phyloP scores from a whole-genome alignment of 2,888 invertebrate species.

The Cantharis rustica region DNA sequence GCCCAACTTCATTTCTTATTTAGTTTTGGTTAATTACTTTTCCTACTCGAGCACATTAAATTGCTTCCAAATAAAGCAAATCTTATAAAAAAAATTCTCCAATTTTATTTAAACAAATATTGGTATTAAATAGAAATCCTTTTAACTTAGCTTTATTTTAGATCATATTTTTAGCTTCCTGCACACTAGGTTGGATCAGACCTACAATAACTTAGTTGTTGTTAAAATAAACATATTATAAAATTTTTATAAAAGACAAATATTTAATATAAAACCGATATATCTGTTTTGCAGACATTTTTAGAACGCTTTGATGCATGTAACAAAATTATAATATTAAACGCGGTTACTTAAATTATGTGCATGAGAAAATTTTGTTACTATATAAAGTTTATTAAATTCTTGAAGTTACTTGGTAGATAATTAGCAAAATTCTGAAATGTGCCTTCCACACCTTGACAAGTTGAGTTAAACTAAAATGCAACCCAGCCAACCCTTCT shows the following conservation, averaged over 20 bases:
- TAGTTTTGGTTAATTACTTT: neutral
- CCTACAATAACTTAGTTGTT: too few relatives aligned
- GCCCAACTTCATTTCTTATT: neutral
- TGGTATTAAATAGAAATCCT: neutral
- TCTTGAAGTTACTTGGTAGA: neutral
- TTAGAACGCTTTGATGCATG: neutral
- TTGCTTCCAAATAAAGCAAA: neutral
- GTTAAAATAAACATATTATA: too few relatives aligned
- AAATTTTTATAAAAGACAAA: neutral
- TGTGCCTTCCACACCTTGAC: neutral
- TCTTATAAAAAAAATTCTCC: too few relatives aligned
- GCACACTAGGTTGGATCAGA: too few relatives aligned
- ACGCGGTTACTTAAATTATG: neutral
- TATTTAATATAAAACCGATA: neutral
- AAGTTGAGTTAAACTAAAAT: neutral
- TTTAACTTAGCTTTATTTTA: neutral
- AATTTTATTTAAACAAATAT: too few relatives aligned
- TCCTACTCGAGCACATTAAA: neutral
- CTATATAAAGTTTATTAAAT: neutral
- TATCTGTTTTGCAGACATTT: neutral
- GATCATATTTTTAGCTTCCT: neutral
- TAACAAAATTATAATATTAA: neutral
- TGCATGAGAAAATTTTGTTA: neutral
- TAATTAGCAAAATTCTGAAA: neutral
- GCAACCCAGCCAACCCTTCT: neutral